Percentiles rank a stretch among this genome's conserved stretches.
Conservation (phyloP, 2,888 invertebrate species). For the Pterostichus madidus region DNA sequence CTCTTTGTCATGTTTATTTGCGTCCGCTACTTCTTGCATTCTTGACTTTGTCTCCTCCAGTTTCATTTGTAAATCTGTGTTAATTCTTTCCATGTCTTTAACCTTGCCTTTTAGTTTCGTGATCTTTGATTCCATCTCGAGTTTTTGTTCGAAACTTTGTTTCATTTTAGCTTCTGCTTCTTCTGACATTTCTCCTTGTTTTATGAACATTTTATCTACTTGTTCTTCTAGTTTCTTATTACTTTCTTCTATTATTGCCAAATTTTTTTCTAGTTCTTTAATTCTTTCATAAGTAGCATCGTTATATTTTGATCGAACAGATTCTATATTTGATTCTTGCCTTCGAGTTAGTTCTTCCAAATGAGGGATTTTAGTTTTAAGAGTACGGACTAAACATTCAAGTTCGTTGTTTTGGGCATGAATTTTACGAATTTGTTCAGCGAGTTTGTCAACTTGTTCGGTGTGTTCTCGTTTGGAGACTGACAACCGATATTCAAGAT, state of each 20-base stretch:
- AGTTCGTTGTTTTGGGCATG: conserved; percentile 27
- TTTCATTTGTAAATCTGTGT: conserved; percentile 24
- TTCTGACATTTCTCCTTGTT: conserved; percentile 48
- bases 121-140: conserved; percentile 43
- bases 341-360: conserved; percentile 32
- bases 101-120: conserved; percentile 53
- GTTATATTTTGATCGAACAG: conserved; percentile 21
- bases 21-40: conserved; percentile 36
- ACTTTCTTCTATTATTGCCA: conserved; percentile 26
- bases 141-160: conserved; percentile 54
- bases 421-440: conserved; percentile 31
- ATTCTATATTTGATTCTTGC: conserved; percentile 45
- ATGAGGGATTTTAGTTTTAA: conserved; percentile 52
- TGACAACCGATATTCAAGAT: conserved; percentile 37
- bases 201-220: not conserved
- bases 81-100: conserved; percentile 53
- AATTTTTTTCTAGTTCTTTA: conserved; percentile 17
- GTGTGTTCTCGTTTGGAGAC: conserved; percentile 49
- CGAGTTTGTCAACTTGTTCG: conserved; percentile 47
- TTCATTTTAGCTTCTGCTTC: conserved; percentile 44
- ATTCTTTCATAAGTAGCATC: conserved; percentile 45
- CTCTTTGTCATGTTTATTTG: conserved; percentile 13
- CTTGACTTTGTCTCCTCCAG: conserved; percentile 24
- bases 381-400: conserved; percentile 27
- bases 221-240: conserved; percentile 29